Base-by-base conservation (phyloP, 2,888 invertebrate species). In the Calameuta pallipes region DNA sequence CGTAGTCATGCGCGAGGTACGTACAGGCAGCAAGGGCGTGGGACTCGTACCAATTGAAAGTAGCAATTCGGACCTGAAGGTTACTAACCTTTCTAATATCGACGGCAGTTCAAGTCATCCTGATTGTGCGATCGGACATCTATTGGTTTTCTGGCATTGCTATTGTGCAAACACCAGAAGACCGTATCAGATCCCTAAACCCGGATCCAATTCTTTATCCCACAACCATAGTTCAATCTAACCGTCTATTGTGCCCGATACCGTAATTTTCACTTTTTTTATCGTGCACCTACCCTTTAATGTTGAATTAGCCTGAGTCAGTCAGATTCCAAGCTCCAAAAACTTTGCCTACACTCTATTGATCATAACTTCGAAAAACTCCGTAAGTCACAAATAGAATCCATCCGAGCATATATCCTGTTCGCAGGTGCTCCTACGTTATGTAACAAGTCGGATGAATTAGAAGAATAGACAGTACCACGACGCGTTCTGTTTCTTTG, bases 131-230 rank as follows among this genome's bases (percentile, higher is more conserved):
- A 71, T 78, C 78, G 69, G 75, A 70, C 75, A 74, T 71, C 69
- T 80, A 77, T 79, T 79, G 74, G 68, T 37, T 76, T 31, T 30
- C 68, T 34, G 30, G 13, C 36, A 69, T 76, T 77, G 80, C 79
- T 80, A 81, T 80, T 81, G 81, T 76, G 69, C 75, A 77, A 81
- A 79, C 76, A 78, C 79, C 77, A 78, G 79, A 75, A 76, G 81
- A 80, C 80, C 76, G n/a, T n/a, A 77, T 73, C 11, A 71, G 30
- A 71, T 71, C 31, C 23, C 71, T 31, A 71, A 34, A 71, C 71
- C 71, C 71, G 12, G 12, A 31, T 71, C 71, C 71, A 31, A 31
- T 31, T 34, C 33, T 23, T 56, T 56, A 56, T 23, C 56, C 56
- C 9, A 56, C 23, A 56, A 15, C 2, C 56, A 9, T 23, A 56